Evolutionary conservation across 1,140 invertebrate genomes (phyloP), one percentile per base, ranked within the genome.

Genomic region (Agrypnia vestita): DNA sequence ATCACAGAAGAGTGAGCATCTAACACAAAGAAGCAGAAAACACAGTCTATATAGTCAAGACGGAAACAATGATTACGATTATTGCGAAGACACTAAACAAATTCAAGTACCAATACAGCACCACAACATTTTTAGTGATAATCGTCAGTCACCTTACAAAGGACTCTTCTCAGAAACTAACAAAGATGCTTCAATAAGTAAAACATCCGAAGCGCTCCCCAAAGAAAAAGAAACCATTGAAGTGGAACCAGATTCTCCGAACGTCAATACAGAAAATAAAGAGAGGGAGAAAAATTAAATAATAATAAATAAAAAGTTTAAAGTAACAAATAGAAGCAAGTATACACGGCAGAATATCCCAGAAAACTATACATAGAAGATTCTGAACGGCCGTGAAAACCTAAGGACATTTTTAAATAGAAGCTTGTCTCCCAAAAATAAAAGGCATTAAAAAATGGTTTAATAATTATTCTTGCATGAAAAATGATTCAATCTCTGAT

Each of bases 41-140:
- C 67, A 77, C 47, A 83, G 82, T 35, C n/a, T 83, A 11, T 83
- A 78, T 51, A 83, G 79, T 53, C 82, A 78, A 44, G 75, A 80
- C 15, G 79, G 82, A 11, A 71, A 75, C 21, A 80, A 78, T 25
- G 79, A 83, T 67, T 83, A 83, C 43, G 82, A 83, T 17, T 83
- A 83, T 56, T 83, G 82, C 53, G 82, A 83, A 67, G 82, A 83
- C 12, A 83, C 82, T 10, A 83, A 83, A 78, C 78, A 83, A 79
- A 83, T 83, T 53, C 82, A 83, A 73, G 72, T 78, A 4, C 82
- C 82, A 0, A 46, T 80, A n/a, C 69, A 83, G 35, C 73, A 77
- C n/a, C 69, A 78, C 53, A 83, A 83, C 44, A 79, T 83, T 1
- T 83, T 83, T 47, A 78, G 74, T 44, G 76, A 74, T 17, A 80